These are phyloP conservation scores for Grapholita molesta DNA, from an alignment of 1,140 invertebrate species.

Conservation along the genomic window DNA sequence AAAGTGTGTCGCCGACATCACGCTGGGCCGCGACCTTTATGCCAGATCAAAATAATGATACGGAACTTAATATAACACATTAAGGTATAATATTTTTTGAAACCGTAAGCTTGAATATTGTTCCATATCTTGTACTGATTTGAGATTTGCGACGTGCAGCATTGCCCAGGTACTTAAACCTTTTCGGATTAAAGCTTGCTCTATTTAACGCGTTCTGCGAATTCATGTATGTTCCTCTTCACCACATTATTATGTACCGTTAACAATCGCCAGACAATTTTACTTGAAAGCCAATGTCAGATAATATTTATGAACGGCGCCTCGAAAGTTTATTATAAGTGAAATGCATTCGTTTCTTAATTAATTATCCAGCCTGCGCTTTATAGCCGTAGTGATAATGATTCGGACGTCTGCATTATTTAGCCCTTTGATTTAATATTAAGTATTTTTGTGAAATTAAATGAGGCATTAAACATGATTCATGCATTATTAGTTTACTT, in stretches of 20 bases:
- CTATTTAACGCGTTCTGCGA: slow-evolving; percentile 49
- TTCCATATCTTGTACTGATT: background rate
- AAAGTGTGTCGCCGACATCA: slow-evolving; percentile 39
- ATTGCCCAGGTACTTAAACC: slow-evolving; percentile 4
- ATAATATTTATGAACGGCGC: slow-evolving; percentile 37
- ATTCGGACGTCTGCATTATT: background rate
- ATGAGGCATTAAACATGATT: no score
- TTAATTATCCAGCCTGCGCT: slow-evolving; percentile 23
- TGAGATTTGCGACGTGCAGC: background rate
- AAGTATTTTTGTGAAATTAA: background rate
- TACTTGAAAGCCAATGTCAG: slow-evolving; percentile 40
- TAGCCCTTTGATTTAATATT: background rate
- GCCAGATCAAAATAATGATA: slow-evolving; percentile 18
- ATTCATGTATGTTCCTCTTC: slow-evolving; percentile 31
- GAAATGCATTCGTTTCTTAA: slow-evolving; percentile 33
- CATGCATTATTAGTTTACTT: no score
- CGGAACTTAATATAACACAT: slow-evolving; percentile 26
- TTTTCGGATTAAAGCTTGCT: slow-evolving; percentile 13
- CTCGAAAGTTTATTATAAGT: slow-evolving; percentile 30
- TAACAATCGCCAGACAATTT: slow-evolving; percentile 49
- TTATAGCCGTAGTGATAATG: slow-evolving; percentile 21
- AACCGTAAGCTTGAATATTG: background rate
- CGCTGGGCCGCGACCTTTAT: slow-evolving; percentile 37
- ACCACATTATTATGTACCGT: slow-evolving; percentile 50
- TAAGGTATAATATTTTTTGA: background rate